phyloP scores from a whole-genome alignment of 2,113 vertebrate genomes.

The Felis catus region F.catus_Fca126_mat1.0 CM031414.1:56906501-56907000 shows the following conservation, averaged over 20 bases:
- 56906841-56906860: not conserved
- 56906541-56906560: conserved; percentile 46
- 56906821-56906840: not conserved
- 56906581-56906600: not conserved
- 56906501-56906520: not conserved
- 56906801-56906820: not conserved
- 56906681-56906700: conserved; percentile 46
- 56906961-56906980: not conserved
- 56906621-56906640: not conserved
- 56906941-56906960: not conserved
- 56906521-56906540: conserved; percentile 54
- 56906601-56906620: not conserved
- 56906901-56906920: not conserved
- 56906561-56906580: conserved; percentile 12
- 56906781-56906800: not conserved
- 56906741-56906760: not conserved
- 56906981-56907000: not conserved
- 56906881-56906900: not conserved
- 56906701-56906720: not conserved
- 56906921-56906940: not conserved
- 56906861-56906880: not conserved
- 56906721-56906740: conserved; percentile 13
- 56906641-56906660: conserved; percentile 51
- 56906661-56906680: not conserved
- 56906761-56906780: not conserved